Base-by-base conservation (phyloP, 2,888 invertebrate species). In the Ochropleura leucogaster region DNA sequence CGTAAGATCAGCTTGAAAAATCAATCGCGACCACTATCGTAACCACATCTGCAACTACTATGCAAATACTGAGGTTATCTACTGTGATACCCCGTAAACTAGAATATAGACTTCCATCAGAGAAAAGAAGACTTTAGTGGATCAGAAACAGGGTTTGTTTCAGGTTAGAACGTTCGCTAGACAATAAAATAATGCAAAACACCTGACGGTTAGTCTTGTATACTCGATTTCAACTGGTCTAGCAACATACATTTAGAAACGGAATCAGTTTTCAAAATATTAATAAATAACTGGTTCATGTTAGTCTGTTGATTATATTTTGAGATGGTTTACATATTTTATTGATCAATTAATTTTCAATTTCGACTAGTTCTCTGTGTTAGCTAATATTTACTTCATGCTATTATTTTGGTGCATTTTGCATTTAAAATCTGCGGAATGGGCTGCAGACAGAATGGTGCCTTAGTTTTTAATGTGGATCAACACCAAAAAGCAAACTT, bases 131-230 rank as follows among this genome's bases (percentile, higher is more conserved):
- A 74, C 74, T 20, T 0, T 77, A 63, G 1, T 0, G 0, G 0
- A 0, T 10, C 0, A 0, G 1, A 0, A 0, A 30, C 40, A 77
- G 9, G 63, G 70, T 72, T 47, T 10, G 3, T 18, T 67, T 78
- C 63, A 4, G 3, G 0, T 44, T 69, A 44, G 0, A 14, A 7
- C 0, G 10, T 8, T 12, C 42, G 59, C 53, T 74, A 77, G 79
- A 86, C 86, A 86, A 86, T 86, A 87, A 88, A 88, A 87, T 87
- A 77, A 85, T 85, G 82, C 83, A 84, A 87, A 85, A 80, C 83
- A 82, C 84, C 82, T 80, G 80, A 85, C 75, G 74, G 73, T 68
- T 71, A 74, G 68, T 72, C 85, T 71, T 85, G 84, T 79, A 72
- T 68, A 67, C 68, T 79, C 42, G 84, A 80, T 83, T 82, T 79